Evolutionary conservation across 2,888 invertebrate genomes (phyloP).

Genomic region (Andricus curvator): DNA sequence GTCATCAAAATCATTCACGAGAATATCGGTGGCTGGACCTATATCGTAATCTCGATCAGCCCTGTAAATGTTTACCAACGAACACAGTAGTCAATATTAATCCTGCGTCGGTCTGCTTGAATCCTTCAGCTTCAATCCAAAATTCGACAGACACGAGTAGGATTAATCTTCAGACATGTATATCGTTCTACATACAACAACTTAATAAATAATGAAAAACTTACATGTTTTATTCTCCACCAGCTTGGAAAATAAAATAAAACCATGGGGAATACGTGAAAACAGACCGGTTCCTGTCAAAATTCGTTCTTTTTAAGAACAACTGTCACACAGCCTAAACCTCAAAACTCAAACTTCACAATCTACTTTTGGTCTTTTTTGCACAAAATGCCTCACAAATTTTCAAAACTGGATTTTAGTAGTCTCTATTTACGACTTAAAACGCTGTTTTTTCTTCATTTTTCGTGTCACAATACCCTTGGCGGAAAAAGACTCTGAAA

Average conservation of each 20-base stretch:
- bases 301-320: neutral
- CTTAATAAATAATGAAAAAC: neutral
- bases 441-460: conserved; percentile 31
- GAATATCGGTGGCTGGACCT: conserved; percentile 97
- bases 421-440: neutral
- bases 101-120: neutral
- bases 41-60: conserved; percentile 83
- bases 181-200: neutral
- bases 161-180: neutral
- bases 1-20: conserved; percentile 98
- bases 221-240: conserved; percentile 30
- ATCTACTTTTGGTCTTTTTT: neutral
- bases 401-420: neutral
- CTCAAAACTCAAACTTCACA: neutral
- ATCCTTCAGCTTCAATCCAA: neutral
- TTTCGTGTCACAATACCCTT: neutral
- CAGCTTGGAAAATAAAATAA: conserved; percentile 4
- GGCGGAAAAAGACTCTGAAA: neutral
- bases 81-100: conserved; percentile 4
- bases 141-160: neutral
- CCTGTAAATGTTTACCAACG: conserved; percentile 57
- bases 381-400: neutral
- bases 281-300: neutral
- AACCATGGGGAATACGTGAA: conserved; percentile 17
- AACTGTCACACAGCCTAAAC: conserved; percentile 4